These are phyloP conservation scores for Ammodytes marinus DNA, from an alignment of 2,113 vertebrate species.

Conservation along the genomic window DNA sequence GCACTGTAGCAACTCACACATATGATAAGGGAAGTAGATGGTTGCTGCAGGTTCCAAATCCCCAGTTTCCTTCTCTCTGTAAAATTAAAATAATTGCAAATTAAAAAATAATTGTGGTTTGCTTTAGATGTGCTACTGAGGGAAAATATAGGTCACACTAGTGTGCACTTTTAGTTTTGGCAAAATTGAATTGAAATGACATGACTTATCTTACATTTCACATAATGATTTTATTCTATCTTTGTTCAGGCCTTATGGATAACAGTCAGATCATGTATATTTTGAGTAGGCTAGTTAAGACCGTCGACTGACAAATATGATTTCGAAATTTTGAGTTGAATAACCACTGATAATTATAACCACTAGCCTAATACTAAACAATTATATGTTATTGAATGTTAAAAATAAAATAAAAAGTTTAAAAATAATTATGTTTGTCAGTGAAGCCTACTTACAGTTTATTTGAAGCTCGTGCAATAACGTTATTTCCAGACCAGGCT, in stretches of 20 bases:
- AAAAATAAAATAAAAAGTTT: not conserved
- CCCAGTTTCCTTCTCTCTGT: constrained; percentile 24
- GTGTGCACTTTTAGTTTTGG: not conserved
- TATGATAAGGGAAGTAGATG: not conserved
- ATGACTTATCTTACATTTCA: not conserved
- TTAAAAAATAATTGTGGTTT: not conserved
- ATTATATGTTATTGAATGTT: not conserved
- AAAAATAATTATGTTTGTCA: not conserved
- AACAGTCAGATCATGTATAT: not conserved
- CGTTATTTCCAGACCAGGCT: not conserved
- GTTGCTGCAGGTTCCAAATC: not conserved
- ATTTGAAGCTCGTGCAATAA: not conserved
- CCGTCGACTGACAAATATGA: not conserved
- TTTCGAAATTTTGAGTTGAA: not conserved
- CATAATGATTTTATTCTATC: not conserved
- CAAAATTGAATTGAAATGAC: not conserved
- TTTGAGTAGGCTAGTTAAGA: not conserved
- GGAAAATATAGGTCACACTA: not conserved
- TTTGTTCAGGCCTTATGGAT: not conserved
- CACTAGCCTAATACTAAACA: not conserved
- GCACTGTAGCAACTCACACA: not conserved
- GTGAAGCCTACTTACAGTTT: constrained; percentile 31
- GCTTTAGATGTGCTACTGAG: not conserved
- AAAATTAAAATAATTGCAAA: not conserved
- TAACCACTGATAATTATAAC: not conserved